phyloP scores from a whole-genome alignment of 2,113 vertebrate species.

The Gallinago media region DNA sequence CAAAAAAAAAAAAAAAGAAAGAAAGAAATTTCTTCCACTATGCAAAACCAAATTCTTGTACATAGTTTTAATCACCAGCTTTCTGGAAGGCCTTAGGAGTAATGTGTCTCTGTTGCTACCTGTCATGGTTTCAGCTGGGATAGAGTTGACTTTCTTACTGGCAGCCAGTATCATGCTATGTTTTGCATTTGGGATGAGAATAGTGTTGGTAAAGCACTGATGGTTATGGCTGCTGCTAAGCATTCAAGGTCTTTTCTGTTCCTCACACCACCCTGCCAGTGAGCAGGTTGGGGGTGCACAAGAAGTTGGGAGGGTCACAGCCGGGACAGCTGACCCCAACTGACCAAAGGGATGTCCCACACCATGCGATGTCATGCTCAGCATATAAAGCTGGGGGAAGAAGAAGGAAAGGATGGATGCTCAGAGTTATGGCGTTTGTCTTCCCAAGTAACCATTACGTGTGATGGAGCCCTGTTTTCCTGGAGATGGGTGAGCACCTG shows the following conservation, averaged over 20 bases:
- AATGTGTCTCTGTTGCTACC: neutral
- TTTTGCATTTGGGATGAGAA: neutral
- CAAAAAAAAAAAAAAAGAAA: neutral
- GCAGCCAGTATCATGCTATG: neutral
- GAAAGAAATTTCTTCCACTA: neutral
- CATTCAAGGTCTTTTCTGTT: neutral
- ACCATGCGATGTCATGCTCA: neutral
- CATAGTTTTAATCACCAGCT: neutral
- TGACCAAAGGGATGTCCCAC: neutral
- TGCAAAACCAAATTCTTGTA: neutral
- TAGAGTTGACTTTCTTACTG: neutral
- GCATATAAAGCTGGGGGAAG: neutral
- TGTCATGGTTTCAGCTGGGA: neutral
- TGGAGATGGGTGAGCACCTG: neutral
- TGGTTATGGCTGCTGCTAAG: no score
- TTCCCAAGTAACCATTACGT: neutral
- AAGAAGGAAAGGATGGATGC: neutral
- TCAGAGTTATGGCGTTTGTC: neutral
- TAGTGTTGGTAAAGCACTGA: no score
- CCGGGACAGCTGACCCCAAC: neutral
- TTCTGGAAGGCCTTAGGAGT: neutral
- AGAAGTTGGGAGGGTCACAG: neutral
- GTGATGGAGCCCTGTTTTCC: neutral
- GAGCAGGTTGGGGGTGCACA: neutral
- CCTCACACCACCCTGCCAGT: no score